Percentiles rank a stretch among this genome's conserved stretches.
These are phyloP conservation scores for Rhea americana DNA, from an alignment of 2,113 vertebrate species.

Conservation along the genomic window DNA sequence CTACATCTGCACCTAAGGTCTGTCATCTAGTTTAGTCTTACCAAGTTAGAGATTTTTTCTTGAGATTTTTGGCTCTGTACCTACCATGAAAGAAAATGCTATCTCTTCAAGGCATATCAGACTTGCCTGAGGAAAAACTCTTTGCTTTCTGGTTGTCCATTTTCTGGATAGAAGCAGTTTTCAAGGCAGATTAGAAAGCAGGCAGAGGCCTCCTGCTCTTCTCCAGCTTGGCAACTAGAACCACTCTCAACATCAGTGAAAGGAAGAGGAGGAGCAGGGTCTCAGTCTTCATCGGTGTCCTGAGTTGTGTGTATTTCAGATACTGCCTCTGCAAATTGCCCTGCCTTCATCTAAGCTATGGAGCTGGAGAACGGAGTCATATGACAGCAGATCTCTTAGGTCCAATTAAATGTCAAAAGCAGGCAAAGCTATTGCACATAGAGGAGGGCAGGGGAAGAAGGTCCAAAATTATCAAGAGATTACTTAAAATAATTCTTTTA, in stretches of 20 bases:
- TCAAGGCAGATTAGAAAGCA: neutral
- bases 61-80: neutral
- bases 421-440: neutral
- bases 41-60: neutral
- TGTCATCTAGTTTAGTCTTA: neutral
- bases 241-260: neutral
- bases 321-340: accelerated
- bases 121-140: neutral
- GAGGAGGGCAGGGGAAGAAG: neutral
- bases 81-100: neutral
- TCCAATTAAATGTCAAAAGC: neutral
- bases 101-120: neutral
- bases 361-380: neutral
- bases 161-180: neutral
- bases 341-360: neutral
- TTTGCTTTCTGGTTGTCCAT: neutral
- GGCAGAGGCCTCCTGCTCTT: neutral
- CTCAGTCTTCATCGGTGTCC: neutral
- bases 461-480: neutral
- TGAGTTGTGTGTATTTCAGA: neutral
- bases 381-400: neutral
- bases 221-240: neutral
- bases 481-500: neutral
- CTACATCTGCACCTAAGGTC: neutral
- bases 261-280: neutral